Evolutionary conservation across 2,113 vertebrate species (phyloP).

Genomic region (Brachyistius frenatus): DNA sequence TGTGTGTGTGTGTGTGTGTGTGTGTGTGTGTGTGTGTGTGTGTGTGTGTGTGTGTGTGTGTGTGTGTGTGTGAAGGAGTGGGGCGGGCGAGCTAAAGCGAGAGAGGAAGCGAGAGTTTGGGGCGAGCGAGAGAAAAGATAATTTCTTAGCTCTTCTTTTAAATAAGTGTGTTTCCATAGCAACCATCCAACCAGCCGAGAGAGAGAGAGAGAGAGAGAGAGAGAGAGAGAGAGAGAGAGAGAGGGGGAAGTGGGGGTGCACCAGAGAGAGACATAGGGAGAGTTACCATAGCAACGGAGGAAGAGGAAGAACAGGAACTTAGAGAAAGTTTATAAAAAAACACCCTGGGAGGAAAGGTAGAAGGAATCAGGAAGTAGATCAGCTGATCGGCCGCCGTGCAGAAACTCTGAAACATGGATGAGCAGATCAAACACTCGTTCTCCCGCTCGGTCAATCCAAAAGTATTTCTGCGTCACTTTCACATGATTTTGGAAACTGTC

Average conservation of each 20-base stretch:
- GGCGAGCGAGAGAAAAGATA: slow-evolving; percentile 71
- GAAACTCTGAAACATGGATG: no score
- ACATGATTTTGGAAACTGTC: no score
- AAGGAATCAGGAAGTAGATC: slow-evolving; percentile 38
- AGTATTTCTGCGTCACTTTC: no score
- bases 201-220: slow-evolving; percentile 56
- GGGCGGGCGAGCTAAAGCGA: neutral
- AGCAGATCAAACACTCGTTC: no score
- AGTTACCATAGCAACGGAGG: slow-evolving; percentile 80
- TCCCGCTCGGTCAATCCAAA: no score
- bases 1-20: no score
- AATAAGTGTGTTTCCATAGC: slow-evolving; percentile 86
- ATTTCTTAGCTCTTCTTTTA: slow-evolving; percentile 84
- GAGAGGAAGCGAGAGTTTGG: slow-evolving; percentile 39
- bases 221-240: no score
- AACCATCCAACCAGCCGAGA: slow-evolving; percentile 78
- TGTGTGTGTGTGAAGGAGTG: no score
- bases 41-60: no score
- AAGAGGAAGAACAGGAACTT: slow-evolving; percentile 69
- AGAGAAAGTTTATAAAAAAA: slow-evolving; percentile 63
- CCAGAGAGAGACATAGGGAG: slow-evolving; percentile 44
- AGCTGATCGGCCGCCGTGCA: no score
- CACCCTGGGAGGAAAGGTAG: slow-evolving; percentile 55
- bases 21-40: no score
- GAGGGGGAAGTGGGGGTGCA: slow-evolving; percentile 67